A percentile compares a stretch with the other conserved stretches of the same genome.
Conservation (phyloP, 1,140 invertebrate species). For the Harpegnathos saltator region DNA sequence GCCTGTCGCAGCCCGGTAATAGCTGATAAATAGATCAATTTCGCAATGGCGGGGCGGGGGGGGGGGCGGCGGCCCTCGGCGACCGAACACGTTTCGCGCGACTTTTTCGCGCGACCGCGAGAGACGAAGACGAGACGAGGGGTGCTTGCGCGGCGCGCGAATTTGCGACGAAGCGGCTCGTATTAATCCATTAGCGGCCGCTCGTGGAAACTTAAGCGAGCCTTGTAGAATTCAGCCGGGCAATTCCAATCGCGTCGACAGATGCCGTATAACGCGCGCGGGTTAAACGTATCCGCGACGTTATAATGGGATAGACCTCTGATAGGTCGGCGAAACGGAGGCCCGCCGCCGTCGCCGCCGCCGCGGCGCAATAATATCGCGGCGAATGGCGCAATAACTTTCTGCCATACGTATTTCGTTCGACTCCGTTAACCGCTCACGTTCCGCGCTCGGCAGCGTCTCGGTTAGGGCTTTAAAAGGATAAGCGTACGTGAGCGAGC, state of each 20-base stretch:
- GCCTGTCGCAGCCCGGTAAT: constrained; percentile 56
- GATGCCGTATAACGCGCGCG: background rate
- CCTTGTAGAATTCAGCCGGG: no score
- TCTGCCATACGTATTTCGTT: constrained; percentile 43
- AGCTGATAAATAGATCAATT: constrained; percentile 53
- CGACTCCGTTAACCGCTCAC: constrained; percentile 48
- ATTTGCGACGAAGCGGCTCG: no score
- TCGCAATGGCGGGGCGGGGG: constrained; percentile 1
- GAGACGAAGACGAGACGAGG: no score
- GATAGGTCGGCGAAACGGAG: constrained; percentile 24
- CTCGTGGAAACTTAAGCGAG: no score
- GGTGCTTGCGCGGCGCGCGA: no score
- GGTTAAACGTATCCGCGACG: background rate
- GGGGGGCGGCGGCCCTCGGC: background rate
- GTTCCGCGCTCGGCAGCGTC: constrained; percentile 20
- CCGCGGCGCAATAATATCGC: constrained; percentile 5
- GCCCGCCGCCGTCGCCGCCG: no score
- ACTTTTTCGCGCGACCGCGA: background rate
- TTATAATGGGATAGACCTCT: background rate
- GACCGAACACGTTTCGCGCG: background rate
- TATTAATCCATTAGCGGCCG: no score
- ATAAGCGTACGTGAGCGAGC: constrained; percentile 70
- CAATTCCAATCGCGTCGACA: background rate
- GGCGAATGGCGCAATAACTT: constrained; percentile 39
- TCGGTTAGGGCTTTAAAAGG: constrained; percentile 75